Evolutionary conservation across 37 sponge, comb jelly and placozoan species (phyloP).

Genomic region (Oscarella lobularis): DNA sequence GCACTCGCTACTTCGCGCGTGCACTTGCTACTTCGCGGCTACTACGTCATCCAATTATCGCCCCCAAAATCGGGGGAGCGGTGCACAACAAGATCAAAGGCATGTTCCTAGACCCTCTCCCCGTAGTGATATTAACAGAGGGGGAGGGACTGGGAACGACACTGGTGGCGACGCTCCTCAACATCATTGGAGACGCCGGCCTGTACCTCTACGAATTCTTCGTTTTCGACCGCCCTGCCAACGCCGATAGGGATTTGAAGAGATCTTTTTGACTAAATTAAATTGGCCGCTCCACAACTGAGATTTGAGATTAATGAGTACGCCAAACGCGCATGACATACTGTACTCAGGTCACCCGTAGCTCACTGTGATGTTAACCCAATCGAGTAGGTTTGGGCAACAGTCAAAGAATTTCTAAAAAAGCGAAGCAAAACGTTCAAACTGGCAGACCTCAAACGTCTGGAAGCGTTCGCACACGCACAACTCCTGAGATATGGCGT

Average conservation of each 20-base stretch:
- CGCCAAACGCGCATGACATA: conserved; percentile 1
- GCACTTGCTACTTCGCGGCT: too few relatives aligned
- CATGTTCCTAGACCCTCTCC: too few relatives aligned
- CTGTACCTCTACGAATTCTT: too few relatives aligned
- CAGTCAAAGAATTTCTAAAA: conserved; percentile 1
- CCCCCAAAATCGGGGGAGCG: too few relatives aligned
- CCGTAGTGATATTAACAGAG: too few relatives aligned
- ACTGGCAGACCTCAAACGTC: conserved; percentile 3
- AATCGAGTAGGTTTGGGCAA: conserved; percentile 30
- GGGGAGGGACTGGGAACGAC: too few relatives aligned
- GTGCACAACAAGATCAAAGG: too few relatives aligned
- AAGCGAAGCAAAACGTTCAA: conserved; percentile 8
- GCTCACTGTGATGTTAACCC: conserved; percentile 32
- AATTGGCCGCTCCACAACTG: not conserved
- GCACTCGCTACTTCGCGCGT: too few relatives aligned
- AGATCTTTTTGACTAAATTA: not conserved
- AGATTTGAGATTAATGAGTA: conserved; percentile 15
- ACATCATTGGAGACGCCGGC: too few relatives aligned
- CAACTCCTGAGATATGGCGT: not conserved
- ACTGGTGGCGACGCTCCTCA: too few relatives aligned
- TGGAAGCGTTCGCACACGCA: not conserved
- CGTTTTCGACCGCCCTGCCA: too few relatives aligned
- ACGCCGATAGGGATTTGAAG: not conserved
- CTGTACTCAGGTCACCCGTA: conserved; percentile 14
- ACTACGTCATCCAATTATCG: too few relatives aligned